Evolutionary conservation across 2,888 invertebrate genomes (phyloP), one percentile per base, ranked within the genome.

Genomic region (Bembecia ichneumoniformis): DNA sequence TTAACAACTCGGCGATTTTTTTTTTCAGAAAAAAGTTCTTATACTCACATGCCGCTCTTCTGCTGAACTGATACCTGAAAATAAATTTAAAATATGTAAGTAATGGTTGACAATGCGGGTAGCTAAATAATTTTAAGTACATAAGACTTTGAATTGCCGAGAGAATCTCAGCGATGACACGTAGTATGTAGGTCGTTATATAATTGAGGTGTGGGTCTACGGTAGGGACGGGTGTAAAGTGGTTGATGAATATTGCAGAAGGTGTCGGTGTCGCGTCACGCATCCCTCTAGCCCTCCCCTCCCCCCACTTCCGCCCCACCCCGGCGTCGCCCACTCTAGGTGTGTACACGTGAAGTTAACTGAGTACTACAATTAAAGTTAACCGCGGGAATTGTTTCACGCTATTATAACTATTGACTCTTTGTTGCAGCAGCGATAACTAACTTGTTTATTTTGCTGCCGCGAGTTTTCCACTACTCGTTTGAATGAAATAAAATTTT

Each of bases 31-130:
- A 71, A 77, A 80, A 72, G 69, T 77, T 74, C 54, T 52, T 66
- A 64, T 81, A 87, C 87, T 87, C 71, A 86, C 87, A 81, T 86
- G 86, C 76, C 86, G 75, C 71, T 87, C 87, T 71, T 87, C 87
- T 62, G 86, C 87, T 63, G 87, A 86, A 77, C 86, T 82, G 78
- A 87, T 84, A 81, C 87, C 87, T 87, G 86, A 52, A 60, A 63
- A 71, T 66, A 55, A 44, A 44, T 10, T 44, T 9, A 13, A 44
- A 13, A 15, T 17, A 28, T 28, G 28, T 28, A 28, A 9, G 2
- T 40, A 11, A 40, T 35, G 35, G 11, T 7, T 9, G 11, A 35
- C 7, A 13, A 40, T 40, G n/a, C 10, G n/a, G 14, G 40, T 40
- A 40, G 1, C 7, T 14, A 13, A 9, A 40, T 40, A 3, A 40